Evolutionary conservation across 2,888 invertebrate species (phyloP).

Genomic region (Hirtodrosophila confusa): DNA sequence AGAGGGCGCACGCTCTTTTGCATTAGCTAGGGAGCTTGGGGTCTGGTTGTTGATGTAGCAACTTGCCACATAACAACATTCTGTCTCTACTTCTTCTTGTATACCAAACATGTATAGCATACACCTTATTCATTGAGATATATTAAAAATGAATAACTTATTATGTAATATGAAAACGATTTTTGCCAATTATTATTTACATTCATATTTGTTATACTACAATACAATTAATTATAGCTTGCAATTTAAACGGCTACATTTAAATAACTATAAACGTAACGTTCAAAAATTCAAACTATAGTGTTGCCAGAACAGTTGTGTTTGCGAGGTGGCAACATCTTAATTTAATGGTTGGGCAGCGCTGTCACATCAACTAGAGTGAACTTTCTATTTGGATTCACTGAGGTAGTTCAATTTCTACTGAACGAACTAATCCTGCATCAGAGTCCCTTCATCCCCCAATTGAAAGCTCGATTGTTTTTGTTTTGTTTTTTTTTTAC

Average conservation of each 20-base stretch:
- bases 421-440: too few relatives aligned
- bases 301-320: conserved; percentile 14
- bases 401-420: too few relatives aligned
- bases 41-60: conserved; percentile 27
- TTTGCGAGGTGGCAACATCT: conserved; percentile 4
- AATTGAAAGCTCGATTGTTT: too few relatives aligned
- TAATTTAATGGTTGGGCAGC: background rate
- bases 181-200: too few relatives aligned
- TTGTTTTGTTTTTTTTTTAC: too few relatives aligned
- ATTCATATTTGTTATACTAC: too few relatives aligned
- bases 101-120: conserved; percentile 33
- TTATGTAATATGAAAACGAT: too few relatives aligned
- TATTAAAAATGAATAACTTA: background rate
- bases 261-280: background rate
- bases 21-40: conserved; percentile 24
- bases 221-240: too few relatives aligned
- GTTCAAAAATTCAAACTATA: conserved; percentile 2
- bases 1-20: conserved; percentile 51
- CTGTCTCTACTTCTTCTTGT: conserved; percentile 22
- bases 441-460: too few relatives aligned
- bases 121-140: background rate
- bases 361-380: background rate
- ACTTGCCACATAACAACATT: conserved; percentile 56
- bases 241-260: background rate
- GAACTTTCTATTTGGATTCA: too few relatives aligned